Percentiles rank a stretch among this genome's conserved stretches.
Conservation (phyloP, 2,888 invertebrate species). For the Disparrhopalites patrizii region DNA sequence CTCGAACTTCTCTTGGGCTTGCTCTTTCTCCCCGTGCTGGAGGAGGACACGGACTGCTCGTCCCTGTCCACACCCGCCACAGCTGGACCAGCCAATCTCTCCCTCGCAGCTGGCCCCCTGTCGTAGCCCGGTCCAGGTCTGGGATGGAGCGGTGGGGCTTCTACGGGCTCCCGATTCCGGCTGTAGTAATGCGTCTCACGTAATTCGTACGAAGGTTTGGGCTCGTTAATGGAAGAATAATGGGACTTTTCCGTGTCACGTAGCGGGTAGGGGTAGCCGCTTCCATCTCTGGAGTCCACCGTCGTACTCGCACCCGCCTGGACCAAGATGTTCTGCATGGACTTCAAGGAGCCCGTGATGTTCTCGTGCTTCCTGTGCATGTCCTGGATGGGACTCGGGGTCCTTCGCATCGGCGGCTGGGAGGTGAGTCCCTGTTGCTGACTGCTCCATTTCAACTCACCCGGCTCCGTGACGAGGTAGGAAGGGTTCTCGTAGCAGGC, state of each 20-base stretch:
- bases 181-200: constrained; percentile 4
- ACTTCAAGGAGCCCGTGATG: constrained; percentile 61
- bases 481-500: constrained; percentile 49
- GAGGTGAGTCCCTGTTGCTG: constrained; percentile 24
- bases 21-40: constrained; percentile 52
- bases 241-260: constrained; percentile 7
- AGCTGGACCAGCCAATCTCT: neutral
- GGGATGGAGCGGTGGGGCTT: neutral
- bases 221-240: constrained; percentile 13
- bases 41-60: neutral
- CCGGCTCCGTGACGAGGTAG: constrained; percentile 47
- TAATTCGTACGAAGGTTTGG: neutral
- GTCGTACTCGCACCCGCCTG: constrained; percentile 42
- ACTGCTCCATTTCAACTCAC: constrained; percentile 42
- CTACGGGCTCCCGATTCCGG: neutral
- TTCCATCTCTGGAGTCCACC: neutral
- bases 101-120: neutral
- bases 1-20: constrained; percentile 67
- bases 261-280: constrained; percentile 30
- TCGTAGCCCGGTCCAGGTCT: neutral
- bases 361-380: constrained; percentile 56
- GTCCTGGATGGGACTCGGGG: constrained; percentile 45
- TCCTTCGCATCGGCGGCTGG: constrained; percentile 18
- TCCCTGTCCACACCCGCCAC: neutral
- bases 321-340: constrained; percentile 56